Evolutionary conservation across 2,888 invertebrate species (phyloP), one percentile per base, ranked within the genome.

Genomic region (Himalopsyche tibetana): DNA sequence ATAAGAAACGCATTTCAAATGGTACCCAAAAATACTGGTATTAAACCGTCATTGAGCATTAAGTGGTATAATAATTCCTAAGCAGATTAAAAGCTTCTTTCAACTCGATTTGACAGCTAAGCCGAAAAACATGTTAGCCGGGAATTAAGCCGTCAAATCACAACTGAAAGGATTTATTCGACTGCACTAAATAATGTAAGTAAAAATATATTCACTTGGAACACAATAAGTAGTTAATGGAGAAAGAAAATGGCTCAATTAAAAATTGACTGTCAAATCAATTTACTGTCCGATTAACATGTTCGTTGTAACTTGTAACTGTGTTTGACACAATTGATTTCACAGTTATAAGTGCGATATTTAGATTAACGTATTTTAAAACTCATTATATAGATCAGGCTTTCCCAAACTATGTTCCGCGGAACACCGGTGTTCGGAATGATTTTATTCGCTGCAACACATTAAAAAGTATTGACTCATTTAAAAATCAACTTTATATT

Each of bases 61-160:
- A 79, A 80, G 80, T 36, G 84, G n/a, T 55, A 80, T 80, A 80
- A 81, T 84, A 42, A 63, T 81, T 84, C 81, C 5, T 85, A 82
- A 85, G 85, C 85, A 45, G 85, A 82, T 85, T 85, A 82, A 84
- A 40, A 63, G 82, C 45, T 83, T 85, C 38, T 81, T 55, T 82
- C 69, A 83, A 56, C 81, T 74, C 45, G 80, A 85, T 85, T 87
- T 85, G 36, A 85, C 81, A 56, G 28, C 55, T 56, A 82, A 69
- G 80, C 80, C 56, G 83, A 56, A 79, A 82, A 87, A 87, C 87
- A 85, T 82, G 87, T 85, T 82, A 42, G 56, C 42, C 69, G 56
- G 82, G 85, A 86, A 87, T 87, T 87, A 85, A 85, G 69, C 81
- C 51, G 83, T 87, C 83, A 87, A 87, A 86, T 51, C 42, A n/a